Conservation (phyloP, 2,888 invertebrate species). For the Agriopis marginaria region DNA sequence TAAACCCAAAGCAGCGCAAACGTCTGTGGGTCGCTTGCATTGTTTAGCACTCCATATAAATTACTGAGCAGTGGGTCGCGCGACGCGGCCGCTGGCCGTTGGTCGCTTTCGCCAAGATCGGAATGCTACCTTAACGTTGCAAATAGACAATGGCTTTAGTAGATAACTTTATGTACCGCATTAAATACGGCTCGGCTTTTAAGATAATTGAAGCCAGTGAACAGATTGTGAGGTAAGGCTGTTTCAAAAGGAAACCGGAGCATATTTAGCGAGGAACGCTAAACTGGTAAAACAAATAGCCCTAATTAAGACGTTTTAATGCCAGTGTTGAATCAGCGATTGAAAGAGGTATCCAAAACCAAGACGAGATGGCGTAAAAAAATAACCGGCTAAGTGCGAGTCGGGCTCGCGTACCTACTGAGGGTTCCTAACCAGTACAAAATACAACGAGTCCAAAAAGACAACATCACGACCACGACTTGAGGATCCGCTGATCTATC, state of each 20-base stretch:
- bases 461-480: background rate
- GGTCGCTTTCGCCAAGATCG: too few species aligned
- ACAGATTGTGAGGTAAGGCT: constrained; percentile 11
- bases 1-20: background rate
- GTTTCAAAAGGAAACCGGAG: constrained; percentile 25
- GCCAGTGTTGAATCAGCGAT: constrained; percentile 51
- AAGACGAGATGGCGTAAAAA: background rate
- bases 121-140: background rate
- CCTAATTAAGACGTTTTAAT: constrained; percentile 58
- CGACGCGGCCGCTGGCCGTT: too few species aligned
- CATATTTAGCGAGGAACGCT: constrained; percentile 39
- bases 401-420: too few species aligned
- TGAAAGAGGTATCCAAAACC: constrained; percentile 8
- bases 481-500: background rate
- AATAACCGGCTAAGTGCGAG: too few species aligned
- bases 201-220: constrained; percentile 31
- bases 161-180: constrained; percentile 4
- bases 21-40: too few species aligned
- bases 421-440: too few species aligned
- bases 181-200: constrained; percentile 11
- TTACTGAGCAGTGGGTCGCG: too few species aligned
- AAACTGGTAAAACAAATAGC: constrained; percentile 53
- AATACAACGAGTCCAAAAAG: background rate
- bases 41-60: too few species aligned
- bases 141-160: constrained; percentile 11